Evolutionary conservation across 2,113 vertebrate genomes (phyloP).

Genomic region (Lophochroa leadbeateri): DNA sequence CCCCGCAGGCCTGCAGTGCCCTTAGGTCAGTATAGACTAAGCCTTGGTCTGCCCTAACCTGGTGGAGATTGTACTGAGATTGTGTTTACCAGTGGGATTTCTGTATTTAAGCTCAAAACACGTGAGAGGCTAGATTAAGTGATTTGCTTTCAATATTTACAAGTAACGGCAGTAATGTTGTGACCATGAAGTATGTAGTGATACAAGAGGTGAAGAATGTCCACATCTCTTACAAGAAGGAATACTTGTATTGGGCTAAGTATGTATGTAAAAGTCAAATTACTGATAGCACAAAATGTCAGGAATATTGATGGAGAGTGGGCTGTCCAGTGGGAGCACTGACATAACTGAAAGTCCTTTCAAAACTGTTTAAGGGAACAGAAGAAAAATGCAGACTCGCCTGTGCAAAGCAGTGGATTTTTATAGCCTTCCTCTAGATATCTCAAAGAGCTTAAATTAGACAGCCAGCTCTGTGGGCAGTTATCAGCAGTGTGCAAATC

Average conservation of each 20-base stretch:
- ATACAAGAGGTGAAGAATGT: neutral
- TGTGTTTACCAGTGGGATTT: neutral
- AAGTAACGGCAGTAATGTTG: neutral
- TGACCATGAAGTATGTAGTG: fast-evolving
- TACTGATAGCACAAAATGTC: neutral
- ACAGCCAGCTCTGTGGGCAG: neutral
- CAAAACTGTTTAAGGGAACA: neutral
- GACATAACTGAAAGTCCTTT: neutral
- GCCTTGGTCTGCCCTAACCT: neutral
- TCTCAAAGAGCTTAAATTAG: neutral
- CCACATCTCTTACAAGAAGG: neutral
- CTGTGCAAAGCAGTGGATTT: neutral
- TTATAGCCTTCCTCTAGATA: neutral
- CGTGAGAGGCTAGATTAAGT: neutral
- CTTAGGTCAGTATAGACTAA: fast-evolving
- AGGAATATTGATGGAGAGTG: neutral
- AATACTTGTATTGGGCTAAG: neutral
- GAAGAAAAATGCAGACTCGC: neutral
- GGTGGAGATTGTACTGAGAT: fast-evolving
- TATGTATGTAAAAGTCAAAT: neutral
- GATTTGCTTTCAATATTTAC: neutral
- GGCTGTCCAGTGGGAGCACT: neutral
- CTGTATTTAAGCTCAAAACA: neutral
- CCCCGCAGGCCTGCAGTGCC: neutral
- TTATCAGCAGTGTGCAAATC: neutral